Conservation (phyloP, 2,888 invertebrate genomes). For the Monochamus alternatus region DNA sequence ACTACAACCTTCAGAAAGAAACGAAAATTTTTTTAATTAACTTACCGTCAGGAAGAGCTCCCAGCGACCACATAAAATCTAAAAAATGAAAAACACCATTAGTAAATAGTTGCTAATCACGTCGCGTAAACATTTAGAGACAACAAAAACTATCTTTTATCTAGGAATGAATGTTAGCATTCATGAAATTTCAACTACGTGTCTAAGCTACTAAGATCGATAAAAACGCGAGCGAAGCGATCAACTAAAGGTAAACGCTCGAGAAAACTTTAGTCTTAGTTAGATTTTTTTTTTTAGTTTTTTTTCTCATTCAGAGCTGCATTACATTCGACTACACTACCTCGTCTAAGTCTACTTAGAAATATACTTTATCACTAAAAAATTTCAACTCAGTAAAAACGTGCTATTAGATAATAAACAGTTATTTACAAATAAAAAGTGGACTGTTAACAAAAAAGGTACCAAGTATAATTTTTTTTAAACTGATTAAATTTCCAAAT, state of each 20-base stretch:
- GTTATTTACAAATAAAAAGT: constrained; percentile 29
- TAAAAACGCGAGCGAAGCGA: constrained; percentile 51
- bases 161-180: constrained; percentile 66
- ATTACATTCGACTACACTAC: constrained; percentile 64
- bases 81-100: constrained; percentile 75
- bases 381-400: constrained; percentile 31
- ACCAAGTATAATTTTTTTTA: constrained; percentile 9
- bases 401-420: constrained; percentile 35
- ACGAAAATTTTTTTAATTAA: constrained; percentile 59
- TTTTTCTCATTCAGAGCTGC: constrained; percentile 56
- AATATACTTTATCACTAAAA: constrained; percentile 27
- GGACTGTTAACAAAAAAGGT: constrained; percentile 23
- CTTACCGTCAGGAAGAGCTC: constrained; percentile 98
- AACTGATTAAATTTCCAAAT: background rate
- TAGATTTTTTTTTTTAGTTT: constrained; percentile 45
- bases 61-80: constrained; percentile 99
- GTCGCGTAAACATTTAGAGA: constrained; percentile 54
- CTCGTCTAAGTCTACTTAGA: constrained; percentile 49
- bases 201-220: constrained; percentile 65
- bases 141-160: constrained; percentile 50
- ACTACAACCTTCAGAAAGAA: too few relatives aligned
- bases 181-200: constrained; percentile 71
- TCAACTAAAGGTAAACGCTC: constrained; percentile 47
- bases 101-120: constrained; percentile 54
- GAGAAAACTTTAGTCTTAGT: constrained; percentile 33